Percentiles rank a stretch among this genome's conserved stretches.
Evolutionary conservation across 1,140 invertebrate genomes (phyloP).

Genomic region (Aphelenchoides fujianensis): DNA sequence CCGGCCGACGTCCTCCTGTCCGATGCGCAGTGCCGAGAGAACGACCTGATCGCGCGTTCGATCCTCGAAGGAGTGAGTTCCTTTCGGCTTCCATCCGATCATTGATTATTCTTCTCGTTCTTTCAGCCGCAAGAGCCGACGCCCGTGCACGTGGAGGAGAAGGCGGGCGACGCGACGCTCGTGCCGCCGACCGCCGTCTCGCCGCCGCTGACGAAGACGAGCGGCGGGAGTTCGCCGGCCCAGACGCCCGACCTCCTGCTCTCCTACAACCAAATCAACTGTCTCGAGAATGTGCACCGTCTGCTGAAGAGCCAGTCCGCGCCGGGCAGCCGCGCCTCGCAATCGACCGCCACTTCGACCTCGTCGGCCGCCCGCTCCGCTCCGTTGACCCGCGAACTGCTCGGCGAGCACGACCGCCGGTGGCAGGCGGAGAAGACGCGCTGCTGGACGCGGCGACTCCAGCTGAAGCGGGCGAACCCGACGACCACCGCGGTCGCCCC

Average conservation of each 20-base stretch:
- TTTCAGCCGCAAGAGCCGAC: neutral
- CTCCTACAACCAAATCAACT: slow-evolving; percentile 58
- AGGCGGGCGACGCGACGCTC: neutral
- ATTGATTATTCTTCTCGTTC: slow-evolving; percentile 14
- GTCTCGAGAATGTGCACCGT: slow-evolving; percentile 60
- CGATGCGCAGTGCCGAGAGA: neutral
- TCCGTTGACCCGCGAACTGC: slow-evolving; percentile 52
- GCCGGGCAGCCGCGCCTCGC: neutral
- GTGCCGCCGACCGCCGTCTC: neutral
- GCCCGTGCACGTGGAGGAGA: neutral
- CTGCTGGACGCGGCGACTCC: slow-evolving; percentile 38
- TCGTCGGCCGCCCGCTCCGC: slow-evolving; percentile 10
- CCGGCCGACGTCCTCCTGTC: neutral
- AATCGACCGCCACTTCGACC: slow-evolving; percentile 1
- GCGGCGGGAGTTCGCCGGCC: neutral
- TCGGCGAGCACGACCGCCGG: slow-evolving; percentile 48
- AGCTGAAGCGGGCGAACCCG: slow-evolving; percentile 27
- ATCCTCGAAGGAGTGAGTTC: slow-evolving; percentile 20
- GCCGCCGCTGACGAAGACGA: slow-evolving; percentile 26
- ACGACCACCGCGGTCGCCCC: neutral
- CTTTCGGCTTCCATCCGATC: neutral
- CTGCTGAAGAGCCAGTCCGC: slow-evolving; percentile 56
- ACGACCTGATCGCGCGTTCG: slow-evolving; percentile 14
- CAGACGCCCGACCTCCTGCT: slow-evolving; percentile 36
- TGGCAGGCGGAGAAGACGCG: slow-evolving; percentile 52